Conservation (phyloP, 1,140 invertebrate genomes). For the Drosophila bifasciata region DNA sequence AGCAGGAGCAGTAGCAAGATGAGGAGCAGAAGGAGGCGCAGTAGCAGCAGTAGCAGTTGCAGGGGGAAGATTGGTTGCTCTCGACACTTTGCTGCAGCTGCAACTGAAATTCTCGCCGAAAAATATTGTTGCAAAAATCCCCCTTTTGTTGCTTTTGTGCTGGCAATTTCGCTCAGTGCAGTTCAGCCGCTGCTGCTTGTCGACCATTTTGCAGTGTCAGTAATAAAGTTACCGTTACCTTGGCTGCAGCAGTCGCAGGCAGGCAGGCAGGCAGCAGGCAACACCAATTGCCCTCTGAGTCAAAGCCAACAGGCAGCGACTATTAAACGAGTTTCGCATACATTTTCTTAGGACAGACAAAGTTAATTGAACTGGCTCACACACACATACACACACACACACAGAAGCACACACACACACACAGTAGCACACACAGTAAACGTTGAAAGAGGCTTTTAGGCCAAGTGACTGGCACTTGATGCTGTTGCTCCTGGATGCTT, state of each 20-base stretch:
- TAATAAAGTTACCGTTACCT: conserved; percentile 53
- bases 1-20: not conserved
- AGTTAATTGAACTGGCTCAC: conserved; percentile 75
- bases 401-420: not conserved
- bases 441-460: too few relatives aligned
- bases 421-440: too few relatives aligned
- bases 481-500: conserved; percentile 12
- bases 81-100: conserved; percentile 9
- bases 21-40: not conserved
- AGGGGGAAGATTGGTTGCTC: not conserved
- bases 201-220: conserved; percentile 36
- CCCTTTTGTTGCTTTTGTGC: not conserved
- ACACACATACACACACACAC: conserved; percentile 34
- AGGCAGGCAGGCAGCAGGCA: conserved; percentile 2
- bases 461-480: conserved; percentile 53
- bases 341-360: conserved; percentile 71
- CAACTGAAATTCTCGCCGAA: conserved; percentile 11
- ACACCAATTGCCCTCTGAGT: conserved; percentile 7
- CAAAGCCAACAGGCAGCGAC: conserved; percentile 42
- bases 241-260: conserved; percentile 7
- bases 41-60: too few relatives aligned
- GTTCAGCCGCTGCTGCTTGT: conserved; percentile 36
- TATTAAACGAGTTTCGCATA: conserved; percentile 76
- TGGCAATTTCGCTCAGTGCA: conserved; percentile 14
- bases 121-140: not conserved